These are phyloP conservation scores for Carassius auratus DNA, from an alignment of 2,113 vertebrate species.

Conservation along the genomic window DNA sequence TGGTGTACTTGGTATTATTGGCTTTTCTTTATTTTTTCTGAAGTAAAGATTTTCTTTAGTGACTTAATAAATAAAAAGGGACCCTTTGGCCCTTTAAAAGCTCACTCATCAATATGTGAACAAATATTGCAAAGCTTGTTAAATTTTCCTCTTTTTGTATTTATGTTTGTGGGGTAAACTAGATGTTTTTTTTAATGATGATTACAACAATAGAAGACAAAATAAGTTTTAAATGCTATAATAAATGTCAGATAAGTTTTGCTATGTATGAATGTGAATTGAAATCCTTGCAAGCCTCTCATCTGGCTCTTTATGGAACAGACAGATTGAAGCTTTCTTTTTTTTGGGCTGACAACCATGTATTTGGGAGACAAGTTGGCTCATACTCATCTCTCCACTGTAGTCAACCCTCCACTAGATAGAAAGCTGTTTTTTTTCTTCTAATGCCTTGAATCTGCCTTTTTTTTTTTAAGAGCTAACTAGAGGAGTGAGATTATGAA, in stretches of 20 bases:
- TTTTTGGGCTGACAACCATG: slow-evolving; percentile 23
- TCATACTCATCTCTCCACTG: slow-evolving; percentile 27
- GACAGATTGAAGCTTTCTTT: slow-evolving; percentile 27
- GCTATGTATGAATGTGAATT: slow-evolving; percentile 2
- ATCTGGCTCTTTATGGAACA: slow-evolving; percentile 9
- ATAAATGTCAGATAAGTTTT: not conserved
- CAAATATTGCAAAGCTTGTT: not conserved
- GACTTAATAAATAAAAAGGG: slow-evolving; percentile 9
- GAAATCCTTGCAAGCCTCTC: slow-evolving; percentile 8
- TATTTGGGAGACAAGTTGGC: slow-evolving; percentile 34
- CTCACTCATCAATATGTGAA: not conserved
- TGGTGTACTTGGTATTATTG: not conserved
- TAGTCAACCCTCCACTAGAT: not conserved
- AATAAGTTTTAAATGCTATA: slow-evolving; percentile 9
- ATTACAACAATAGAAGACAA: not conserved
- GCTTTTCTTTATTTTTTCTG: not conserved
- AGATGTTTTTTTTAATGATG: not conserved
- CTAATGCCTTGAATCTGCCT: slow-evolving; percentile 10
- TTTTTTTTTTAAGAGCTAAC: not conserved
- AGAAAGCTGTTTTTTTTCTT: not conserved
- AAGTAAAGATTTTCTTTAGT: not conserved
- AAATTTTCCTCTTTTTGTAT: too few relatives aligned
- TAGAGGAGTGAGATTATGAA: slow-evolving; percentile 31
- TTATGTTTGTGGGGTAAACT: not conserved
- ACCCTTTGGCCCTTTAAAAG: not conserved